Evolutionary conservation across 2,888 invertebrate genomes (phyloP).

Genomic region (Harpalus rufipes): DNA sequence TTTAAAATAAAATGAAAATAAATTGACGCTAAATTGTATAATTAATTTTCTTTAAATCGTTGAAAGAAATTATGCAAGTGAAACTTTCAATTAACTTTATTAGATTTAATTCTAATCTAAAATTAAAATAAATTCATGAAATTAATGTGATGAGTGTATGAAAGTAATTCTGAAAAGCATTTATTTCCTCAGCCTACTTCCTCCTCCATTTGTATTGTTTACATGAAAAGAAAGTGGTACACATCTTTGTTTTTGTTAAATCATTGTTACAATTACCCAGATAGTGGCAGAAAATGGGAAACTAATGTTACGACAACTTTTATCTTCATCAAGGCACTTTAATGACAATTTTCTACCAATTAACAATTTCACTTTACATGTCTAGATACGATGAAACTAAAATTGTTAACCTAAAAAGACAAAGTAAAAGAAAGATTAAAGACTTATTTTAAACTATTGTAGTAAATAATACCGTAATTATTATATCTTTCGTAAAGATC

Average conservation of each 20-base stretch:
- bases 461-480: no score
- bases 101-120: constrained; percentile 14
- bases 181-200: constrained; percentile 43
- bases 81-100: not conserved
- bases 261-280: constrained; percentile 56
- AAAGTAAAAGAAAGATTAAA: not conserved
- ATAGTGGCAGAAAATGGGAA: constrained; percentile 45
- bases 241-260: constrained; percentile 54
- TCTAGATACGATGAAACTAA: not conserved
- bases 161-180: constrained; percentile 41
- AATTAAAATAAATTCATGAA: constrained; percentile 30
- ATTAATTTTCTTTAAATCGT: no score
- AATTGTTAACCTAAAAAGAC: not conserved
- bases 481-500: no score
- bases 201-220: constrained; percentile 35
- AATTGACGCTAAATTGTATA: no score
- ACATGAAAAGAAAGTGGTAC: constrained; percentile 47
- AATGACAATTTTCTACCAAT: constrained; percentile 16
- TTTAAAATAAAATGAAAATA: no score
- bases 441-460: no score
- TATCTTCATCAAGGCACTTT: constrained; percentile 23
- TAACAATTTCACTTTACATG: constrained; percentile 21
- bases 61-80: not conserved
- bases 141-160: not conserved
- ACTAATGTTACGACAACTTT: constrained; percentile 35